Evolutionary conservation across 2,113 vertebrate genomes (phyloP), one percentile per base, ranked within the genome.

Genomic region (Probosciger aterrimus): DNA sequence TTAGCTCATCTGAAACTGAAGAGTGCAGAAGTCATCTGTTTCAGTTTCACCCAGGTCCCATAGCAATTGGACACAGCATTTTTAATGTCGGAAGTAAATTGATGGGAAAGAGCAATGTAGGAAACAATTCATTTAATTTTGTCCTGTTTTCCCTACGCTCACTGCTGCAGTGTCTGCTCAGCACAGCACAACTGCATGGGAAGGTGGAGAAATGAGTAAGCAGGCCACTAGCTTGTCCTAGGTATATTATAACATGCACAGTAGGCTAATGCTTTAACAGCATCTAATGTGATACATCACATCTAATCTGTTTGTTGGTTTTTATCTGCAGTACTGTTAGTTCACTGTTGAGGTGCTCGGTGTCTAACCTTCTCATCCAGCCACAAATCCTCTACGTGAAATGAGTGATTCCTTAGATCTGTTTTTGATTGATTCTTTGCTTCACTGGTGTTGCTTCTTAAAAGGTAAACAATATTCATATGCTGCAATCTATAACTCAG

Each of bases 381-480:
- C 96, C 86, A 95, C 90, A 95, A 92, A 89, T 92, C 94, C 94
- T 91, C 94, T 89, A 78, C 84, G 53, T 90, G 90, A 93, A 95
- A 94, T 93, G 81, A 96, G 81, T 63, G 83, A 90, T 95, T 93
- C 90, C 91, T 89, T 95, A 92, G 74, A 77, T 91, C 96, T 96
- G 88, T 76, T 95, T 95, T 86, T 96, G 88, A 94, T 88, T 78
- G 90, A 92, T 95, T 95, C 90, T 91, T 96, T 96, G 90, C 92
- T 96, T 96, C 95, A 92, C 86, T 93, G 88, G 55, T 94, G 83
- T 94, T 95, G 85, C 88, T 94, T 92, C 95, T 96, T 96, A 94
- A 96, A 96, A 96, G 90, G 94, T 96, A 92, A 95, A 95, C 92
- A 93, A 92, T 88, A 91, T 95, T 95, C 82, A 88, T 89, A 70